Conservation (phyloP, 2,797 vertebrate species). For the Echeneis naucrates region DNA sequence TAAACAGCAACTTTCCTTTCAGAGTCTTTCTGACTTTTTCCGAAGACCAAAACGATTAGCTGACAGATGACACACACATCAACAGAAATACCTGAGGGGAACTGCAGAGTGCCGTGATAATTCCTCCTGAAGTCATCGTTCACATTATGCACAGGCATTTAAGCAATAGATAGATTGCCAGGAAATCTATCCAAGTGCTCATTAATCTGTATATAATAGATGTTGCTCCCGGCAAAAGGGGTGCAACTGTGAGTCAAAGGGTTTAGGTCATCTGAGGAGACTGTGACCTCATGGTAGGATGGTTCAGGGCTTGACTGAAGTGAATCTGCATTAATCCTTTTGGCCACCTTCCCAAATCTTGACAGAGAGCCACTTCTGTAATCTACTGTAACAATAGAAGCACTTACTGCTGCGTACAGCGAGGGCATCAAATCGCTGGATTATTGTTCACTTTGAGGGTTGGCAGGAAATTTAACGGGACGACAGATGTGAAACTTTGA, state of each 20-base stretch:
- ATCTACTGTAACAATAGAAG: slow-evolving; percentile 60
- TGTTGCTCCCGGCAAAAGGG: slow-evolving; percentile 18
- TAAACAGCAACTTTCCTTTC: neutral
- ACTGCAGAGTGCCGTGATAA: neutral
- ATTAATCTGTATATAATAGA: neutral
- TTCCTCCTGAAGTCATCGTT: neutral
- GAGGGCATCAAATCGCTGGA: slow-evolving; percentile 30
- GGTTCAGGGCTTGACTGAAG: slow-evolving; percentile 42
- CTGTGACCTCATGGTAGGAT: slow-evolving; percentile 33
- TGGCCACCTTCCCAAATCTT: slow-evolving; percentile 59
- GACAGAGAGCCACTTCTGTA: slow-evolving; percentile 50
- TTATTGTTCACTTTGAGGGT: slow-evolving; percentile 36
- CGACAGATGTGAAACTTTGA: neutral
- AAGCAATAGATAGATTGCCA: too few relatives aligned
- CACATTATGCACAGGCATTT: neutral
- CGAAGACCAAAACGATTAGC: neutral
- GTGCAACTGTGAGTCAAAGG: slow-evolving; percentile 1
- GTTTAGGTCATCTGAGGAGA: slow-evolving; percentile 40
- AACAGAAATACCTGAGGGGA: neutral
- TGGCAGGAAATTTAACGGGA: slow-evolving; percentile 1
- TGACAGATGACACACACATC: neutral
- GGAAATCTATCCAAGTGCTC: too few relatives aligned
- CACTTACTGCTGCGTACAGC: slow-evolving; percentile 42
- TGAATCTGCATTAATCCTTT: slow-evolving; percentile 64
- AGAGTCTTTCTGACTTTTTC: neutral